A percentile compares a stretch with the other conserved stretches of the same genome.
phyloP scores from a whole-genome alignment of 2,888 invertebrate species.

The Eugnorisma glareosa region DNA sequence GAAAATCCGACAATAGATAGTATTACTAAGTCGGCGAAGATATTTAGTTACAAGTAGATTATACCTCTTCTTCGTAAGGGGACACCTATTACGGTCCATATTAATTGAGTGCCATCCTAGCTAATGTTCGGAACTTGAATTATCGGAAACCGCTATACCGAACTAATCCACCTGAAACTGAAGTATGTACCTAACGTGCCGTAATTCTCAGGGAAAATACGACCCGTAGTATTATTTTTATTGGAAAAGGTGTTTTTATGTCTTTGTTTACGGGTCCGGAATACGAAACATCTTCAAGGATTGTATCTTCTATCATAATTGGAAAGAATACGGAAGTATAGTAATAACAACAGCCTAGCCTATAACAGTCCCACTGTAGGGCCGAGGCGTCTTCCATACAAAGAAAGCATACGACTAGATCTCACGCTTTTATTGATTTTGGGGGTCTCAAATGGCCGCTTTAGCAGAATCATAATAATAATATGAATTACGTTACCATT shows the following conservation, averaged over 20 bases:
- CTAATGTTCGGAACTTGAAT: slow-evolving; percentile 44
- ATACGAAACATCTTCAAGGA: slow-evolving; percentile 21
- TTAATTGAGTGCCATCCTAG: slow-evolving; percentile 53
- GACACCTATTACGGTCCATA: slow-evolving; percentile 42
- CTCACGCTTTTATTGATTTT: background rate
- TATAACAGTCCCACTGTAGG: background rate
- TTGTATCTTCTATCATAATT: slow-evolving; percentile 27
- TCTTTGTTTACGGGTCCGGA: slow-evolving; percentile 38
- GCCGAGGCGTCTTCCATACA: background rate
- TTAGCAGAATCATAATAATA: no score
- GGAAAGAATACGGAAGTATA: background rate
- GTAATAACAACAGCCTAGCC: background rate
- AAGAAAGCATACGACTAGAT: background rate
- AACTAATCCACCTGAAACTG: slow-evolving; percentile 34
- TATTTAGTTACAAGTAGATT: slow-evolving; percentile 47
- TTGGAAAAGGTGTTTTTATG: slow-evolving; percentile 47
- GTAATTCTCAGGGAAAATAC: slow-evolving; percentile 41
- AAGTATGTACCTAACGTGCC: slow-evolving; percentile 32
- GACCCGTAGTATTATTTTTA: slow-evolving; percentile 46
- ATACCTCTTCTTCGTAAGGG: slow-evolving; percentile 24
- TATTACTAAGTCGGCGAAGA: background rate
- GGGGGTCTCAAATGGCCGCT: no score
- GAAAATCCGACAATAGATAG: slow-evolving; percentile 3
- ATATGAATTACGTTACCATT: no score
- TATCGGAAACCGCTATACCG: slow-evolving; percentile 31